phyloP scores from a whole-genome alignment of 2,113 vertebrate genomes.

The Helogale parvula region DNA sequence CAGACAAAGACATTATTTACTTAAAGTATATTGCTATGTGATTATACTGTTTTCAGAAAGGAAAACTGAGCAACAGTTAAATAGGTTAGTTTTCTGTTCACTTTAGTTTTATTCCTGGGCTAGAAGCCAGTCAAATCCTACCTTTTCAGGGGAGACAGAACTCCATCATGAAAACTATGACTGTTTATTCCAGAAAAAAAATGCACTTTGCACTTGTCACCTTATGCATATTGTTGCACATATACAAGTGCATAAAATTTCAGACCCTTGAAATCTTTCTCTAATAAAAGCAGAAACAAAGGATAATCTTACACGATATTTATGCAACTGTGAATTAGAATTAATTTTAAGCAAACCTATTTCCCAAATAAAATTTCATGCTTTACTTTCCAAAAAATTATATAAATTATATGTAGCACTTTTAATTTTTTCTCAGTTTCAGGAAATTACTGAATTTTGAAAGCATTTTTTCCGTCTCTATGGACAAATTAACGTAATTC shows the following conservation, averaged over 20 bases:
- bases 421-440: conserved; percentile 3
- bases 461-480: conserved; percentile 20
- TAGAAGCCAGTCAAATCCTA: conserved; percentile 1
- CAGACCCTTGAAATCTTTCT: conserved; percentile 4
- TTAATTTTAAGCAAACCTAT: conserved; percentile 20
- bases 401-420: not conserved
- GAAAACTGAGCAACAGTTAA: not conserved
- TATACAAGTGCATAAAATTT: conserved; percentile 4
- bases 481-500: conserved; percentile 17
- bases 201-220: not conserved
- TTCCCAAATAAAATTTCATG: conserved; percentile 27
- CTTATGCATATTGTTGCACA: not conserved
- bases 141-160: not conserved
- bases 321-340: conserved; percentile 43
- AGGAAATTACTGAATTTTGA: conserved; percentile 45
- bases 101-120: conserved; percentile 4
- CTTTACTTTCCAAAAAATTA: conserved; percentile 37
- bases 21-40: not conserved
- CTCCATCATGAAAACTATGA: not conserved
- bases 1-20: not conserved
- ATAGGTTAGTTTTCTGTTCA: not conserved
- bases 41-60: conserved; percentile 25
- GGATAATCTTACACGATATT: not conserved
- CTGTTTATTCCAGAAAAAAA: conserved; percentile 40
- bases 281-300: conserved; percentile 36